Percentiles rank a stretch among this genome's conserved stretches.
Evolutionary conservation across 2,888 invertebrate species (phyloP).

Genomic region (Dynastes grantii): DNA sequence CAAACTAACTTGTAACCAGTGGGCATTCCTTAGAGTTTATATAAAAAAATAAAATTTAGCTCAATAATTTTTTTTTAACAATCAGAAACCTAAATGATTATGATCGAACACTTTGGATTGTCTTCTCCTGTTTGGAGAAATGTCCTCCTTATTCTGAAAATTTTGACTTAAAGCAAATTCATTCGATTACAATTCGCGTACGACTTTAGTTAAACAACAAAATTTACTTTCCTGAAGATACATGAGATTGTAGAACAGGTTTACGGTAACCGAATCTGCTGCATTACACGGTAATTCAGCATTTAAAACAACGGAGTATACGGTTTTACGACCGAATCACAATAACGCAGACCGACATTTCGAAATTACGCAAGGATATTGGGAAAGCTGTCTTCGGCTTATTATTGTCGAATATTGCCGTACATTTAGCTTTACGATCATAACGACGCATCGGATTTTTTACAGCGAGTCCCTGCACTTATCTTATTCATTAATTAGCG

Average conservation of each 20-base stretch:
- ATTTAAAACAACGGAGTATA: constrained; percentile 22
- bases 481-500: background rate
- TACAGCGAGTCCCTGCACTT: no score
- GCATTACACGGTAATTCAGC: background rate
- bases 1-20: no score
- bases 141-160: no score
- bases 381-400: background rate
- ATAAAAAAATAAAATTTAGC: no score
- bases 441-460: background rate
- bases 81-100: no score
- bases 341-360: background rate
- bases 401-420: constrained; percentile 10
- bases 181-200: background rate
- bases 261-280: constrained; percentile 2
- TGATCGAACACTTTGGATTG: no score
- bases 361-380: background rate
- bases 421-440: background rate
- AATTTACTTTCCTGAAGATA: background rate
- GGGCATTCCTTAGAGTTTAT: no score
- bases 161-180: background rate
- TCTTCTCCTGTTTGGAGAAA: no score
- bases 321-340: background rate
- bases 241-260: background rate
- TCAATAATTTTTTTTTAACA: no score
- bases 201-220: background rate